Conservation (phyloP, 2,113 vertebrate genomes). For the Hippocampus guttulatus region DNA sequence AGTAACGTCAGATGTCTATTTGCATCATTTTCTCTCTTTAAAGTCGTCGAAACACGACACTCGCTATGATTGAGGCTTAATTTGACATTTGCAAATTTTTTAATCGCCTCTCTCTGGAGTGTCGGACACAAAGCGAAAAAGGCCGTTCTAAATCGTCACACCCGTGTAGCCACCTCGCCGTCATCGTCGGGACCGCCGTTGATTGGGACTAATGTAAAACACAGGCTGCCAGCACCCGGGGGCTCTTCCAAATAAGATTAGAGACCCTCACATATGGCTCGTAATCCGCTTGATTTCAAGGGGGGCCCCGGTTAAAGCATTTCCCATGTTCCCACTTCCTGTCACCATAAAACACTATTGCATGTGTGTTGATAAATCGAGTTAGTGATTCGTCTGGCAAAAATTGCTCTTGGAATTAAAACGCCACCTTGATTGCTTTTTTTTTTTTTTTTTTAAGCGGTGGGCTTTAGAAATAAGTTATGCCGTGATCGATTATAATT, state of each 20-base stretch:
- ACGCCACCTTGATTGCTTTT: neutral
- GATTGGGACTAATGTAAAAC: constrained; percentile 14
- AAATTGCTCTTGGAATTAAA: neutral
- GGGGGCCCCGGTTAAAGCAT: constrained; percentile 1
- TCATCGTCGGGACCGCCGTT: neutral
- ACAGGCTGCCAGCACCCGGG: constrained; percentile 3
- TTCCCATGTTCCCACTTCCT: constrained; percentile 9
- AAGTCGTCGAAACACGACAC: neutral
- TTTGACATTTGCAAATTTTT: neutral
- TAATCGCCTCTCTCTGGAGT: neutral
- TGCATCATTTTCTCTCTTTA: neutral
- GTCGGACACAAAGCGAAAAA: neutral
- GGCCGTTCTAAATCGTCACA: neutral
- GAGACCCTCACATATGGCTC: constrained; percentile 5
- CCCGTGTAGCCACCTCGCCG: neutral
- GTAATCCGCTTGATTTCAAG: constrained; percentile 8
- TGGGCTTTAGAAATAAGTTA: too few relatives aligned
- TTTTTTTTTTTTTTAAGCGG: too few relatives aligned
- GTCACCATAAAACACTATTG: neutral
- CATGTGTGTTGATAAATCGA: neutral
- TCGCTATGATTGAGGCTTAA: neutral
- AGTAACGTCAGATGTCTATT: neutral
- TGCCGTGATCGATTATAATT: too few relatives aligned
- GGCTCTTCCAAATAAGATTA: constrained; percentile 11
- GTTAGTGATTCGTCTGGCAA: neutral